Base-by-base conservation (phyloP, 92 coral and sea anemone genomes). In the Desmophyllum pertusum region DNA sequence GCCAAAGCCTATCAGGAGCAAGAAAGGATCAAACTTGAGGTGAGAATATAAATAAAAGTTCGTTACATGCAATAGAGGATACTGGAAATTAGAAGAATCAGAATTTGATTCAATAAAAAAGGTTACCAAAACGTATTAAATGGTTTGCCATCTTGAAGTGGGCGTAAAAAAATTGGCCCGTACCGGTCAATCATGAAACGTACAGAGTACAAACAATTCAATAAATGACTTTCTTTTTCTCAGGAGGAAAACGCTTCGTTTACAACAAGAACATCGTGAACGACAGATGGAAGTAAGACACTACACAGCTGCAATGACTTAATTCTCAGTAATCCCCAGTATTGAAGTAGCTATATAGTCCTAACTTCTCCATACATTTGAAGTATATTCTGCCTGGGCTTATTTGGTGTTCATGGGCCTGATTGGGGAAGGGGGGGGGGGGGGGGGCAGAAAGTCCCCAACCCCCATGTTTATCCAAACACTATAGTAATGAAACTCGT, bases 171-270 rank as follows among this genome's bases (percentile, higher is more conserved):
- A n/a, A n/a, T n/a, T n/a, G n/a, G n/a, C n/a, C n/a, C n/a, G n/a
- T n/a, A n/a, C n/a, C n/a, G n/a, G n/a, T n/a, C n/a, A n/a, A n/a
- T n/a, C n/a, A n/a, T n/a, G n/a, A n/a, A n/a, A n/a, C n/a, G n/a
- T n/a, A n/a, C n/a, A n/a, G 11, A 45, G 51, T 45, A 45, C 4
- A 2, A 17, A 19, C 4, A 51, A 51, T 51, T 51, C 17, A 51
- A 15, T 19, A 3, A 0, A 10, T 53, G 1, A 38, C 9, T 40
- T 48, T 40, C 29, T 63, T 48, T 37, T 87, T 19, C 18, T 21
- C 65, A 91, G 92, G 92, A 91, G 78, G 88, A 85, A 65, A 70
- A 82, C 38, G 85, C 81, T 53, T n/a, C 80, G 90, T 19, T 73
- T 90, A 65, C 90, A 86, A 63, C 91, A 88, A 55, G 86, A 88